A percentile compares a stretch with the other conserved stretches of the same genome.
These are phyloP conservation scores for Lasius platythorax DNA, from an alignment of 2,888 invertebrate genomes.

Conservation along the genomic window DNA sequence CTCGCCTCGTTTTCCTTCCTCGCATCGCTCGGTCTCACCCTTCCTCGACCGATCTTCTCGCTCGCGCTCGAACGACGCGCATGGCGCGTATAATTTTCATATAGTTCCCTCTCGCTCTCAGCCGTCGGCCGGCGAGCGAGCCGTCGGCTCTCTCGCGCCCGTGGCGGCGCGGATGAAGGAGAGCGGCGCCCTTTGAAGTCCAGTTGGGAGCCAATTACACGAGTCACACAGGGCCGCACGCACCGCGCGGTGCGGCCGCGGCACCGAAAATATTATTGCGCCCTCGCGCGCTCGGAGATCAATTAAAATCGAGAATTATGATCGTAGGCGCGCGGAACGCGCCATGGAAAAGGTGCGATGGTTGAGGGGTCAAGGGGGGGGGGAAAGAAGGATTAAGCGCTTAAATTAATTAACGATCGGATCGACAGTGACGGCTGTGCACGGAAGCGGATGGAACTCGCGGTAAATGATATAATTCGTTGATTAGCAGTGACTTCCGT, in stretches of 20 bases:
- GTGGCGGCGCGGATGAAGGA: conserved; percentile 86
- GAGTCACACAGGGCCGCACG: conserved; percentile 86
- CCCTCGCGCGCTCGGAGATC: conserved; percentile 78
- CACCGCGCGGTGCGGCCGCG: conserved; percentile 74
- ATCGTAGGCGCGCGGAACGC: conserved; percentile 69
- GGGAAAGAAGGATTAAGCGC: conserved; percentile 70
- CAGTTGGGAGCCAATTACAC: conserved; percentile 86
- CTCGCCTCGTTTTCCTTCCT: conserved; percentile 24
- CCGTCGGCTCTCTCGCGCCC: conserved; percentile 72
- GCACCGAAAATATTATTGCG: conserved; percentile 80
- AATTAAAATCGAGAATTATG: conserved; percentile 83
- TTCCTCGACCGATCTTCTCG: conserved; percentile 54
- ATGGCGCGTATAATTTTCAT: conserved; percentile 84
- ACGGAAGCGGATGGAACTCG: conserved; percentile 68
- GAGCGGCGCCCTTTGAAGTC: conserved; percentile 86
- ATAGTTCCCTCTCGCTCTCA: conserved; percentile 70
- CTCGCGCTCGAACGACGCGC: conserved; percentile 72
- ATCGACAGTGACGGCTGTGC: conserved; percentile 27
- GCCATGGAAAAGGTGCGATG: conserved; percentile 61
- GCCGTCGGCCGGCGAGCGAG: conserved; percentile 58
- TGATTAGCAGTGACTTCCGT: conserved; percentile 30
- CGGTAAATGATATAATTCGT: conserved; percentile 53
- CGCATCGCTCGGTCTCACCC: conserved; percentile 2
- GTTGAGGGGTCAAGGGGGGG: background rate
- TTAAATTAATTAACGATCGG: conserved; percentile 81